Evolutionary conservation across 2,888 invertebrate species (phyloP), one percentile per base, ranked within the genome.

Genomic region (Drosophila peninsularis): DNA sequence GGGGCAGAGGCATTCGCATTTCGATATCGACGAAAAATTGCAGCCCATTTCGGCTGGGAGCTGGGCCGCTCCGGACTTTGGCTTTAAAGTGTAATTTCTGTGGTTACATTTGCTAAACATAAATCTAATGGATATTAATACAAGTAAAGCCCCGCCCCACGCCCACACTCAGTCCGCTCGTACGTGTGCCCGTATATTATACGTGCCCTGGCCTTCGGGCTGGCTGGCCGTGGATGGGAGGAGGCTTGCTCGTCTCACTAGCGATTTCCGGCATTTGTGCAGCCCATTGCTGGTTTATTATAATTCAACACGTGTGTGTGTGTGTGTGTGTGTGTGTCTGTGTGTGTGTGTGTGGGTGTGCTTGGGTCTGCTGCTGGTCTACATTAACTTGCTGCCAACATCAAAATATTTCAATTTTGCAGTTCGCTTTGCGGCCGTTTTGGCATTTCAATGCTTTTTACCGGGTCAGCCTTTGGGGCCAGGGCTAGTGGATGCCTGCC

Each of bases 71-170:
- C 32, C 41, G 62, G 54, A 21, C 42, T 44, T 50, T 55, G 78
- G 71, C 70, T 84, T 84, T 88, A 84, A 88, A 84, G 83, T 78
- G 83, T 88, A 84, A 84, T 88, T 88, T 84, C 87, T 75, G 78
- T 75, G 86, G 84, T 80, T 83, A 88, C 83, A 83, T 83, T 88
- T 83, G 83, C 86, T 73, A 82, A 82, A 72, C 84, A 84, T 84
- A 84, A 84, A 84, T 84, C 87, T 84, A 84, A 84, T 88, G 87
- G 87, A 86, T 84, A 84, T 88, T 84, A 88, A 88, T 84, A 86
- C 88, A 75, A 82, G 79, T 71, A 78, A 61, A 75, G 78, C 57
- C 54, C 47, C 17, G 32, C 19, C 9, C 36, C 19, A 9, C 34
- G 10, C 24, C 0, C 34, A 13, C 17, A 30, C n/a, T 27, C n/a